Percentiles rank a stretch among this genome's conserved stretches.
Conservation (phyloP, 2,113 vertebrate species). For the Urocynchramus pylzowi region DNA sequence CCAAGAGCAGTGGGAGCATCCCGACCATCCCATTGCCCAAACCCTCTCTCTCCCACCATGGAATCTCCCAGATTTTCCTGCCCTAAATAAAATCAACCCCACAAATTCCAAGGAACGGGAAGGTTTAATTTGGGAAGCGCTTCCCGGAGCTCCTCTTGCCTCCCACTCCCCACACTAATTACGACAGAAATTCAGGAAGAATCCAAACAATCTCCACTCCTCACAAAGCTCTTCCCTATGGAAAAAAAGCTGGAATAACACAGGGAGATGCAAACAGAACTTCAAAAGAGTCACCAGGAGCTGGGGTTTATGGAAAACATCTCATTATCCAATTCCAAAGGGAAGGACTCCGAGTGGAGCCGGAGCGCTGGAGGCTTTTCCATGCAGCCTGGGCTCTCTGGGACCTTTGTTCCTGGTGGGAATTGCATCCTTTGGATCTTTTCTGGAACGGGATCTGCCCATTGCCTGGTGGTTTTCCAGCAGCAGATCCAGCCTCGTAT, state of each 20-base stretch:
- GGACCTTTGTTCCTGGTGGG: neutral
- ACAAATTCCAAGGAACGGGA: neutral
- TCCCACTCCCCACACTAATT: neutral
- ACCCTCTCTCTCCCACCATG: fast-evolving
- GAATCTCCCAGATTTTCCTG: neutral
- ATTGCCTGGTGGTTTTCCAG: neutral
- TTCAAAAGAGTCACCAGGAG: neutral
- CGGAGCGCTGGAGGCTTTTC: neutral
- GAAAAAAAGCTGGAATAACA: fast-evolving
- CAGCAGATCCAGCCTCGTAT: neutral
- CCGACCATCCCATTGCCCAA: neutral
- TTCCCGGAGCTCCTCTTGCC: neutral
- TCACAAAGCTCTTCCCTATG: neutral
- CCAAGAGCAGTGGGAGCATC: fast-evolving
- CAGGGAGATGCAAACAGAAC: neutral
- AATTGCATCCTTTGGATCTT: neutral
- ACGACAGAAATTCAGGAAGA: neutral
- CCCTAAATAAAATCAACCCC: neutral
- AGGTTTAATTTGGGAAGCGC: neutral
- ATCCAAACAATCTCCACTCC: neutral
- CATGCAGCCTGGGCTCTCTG: neutral
- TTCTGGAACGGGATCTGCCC: neutral
- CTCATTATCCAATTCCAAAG: neutral
- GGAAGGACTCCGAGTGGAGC: fast-evolving
- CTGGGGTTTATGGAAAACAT: neutral